phyloP scores from a whole-genome alignment of 2,797 vertebrate genomes.

The Centroberyx gerrardi region DNA sequence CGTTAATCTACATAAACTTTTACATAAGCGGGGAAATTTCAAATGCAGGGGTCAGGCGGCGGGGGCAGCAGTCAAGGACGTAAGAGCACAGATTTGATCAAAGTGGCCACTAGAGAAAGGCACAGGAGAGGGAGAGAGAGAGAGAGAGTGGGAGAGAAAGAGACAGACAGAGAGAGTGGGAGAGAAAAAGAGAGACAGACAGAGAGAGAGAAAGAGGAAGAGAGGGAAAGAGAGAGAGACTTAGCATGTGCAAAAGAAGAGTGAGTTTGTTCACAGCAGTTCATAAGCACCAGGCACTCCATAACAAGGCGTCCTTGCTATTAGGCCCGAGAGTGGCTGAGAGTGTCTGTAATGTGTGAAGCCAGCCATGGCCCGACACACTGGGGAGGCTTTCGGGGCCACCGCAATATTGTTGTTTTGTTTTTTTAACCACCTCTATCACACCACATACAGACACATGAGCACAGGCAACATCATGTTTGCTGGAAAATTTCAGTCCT shows the following conservation, averaged over 20 bases:
- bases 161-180: constrained; percentile 21
- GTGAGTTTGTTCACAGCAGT: constrained; percentile 66
- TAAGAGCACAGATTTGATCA: constrained; percentile 76
- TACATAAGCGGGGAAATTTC: constrained; percentile 76
- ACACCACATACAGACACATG: not conserved
- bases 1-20: constrained; percentile 83
- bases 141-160: not conserved
- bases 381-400: constrained; percentile 11
- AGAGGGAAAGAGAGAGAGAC: constrained; percentile 23
- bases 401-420: not conserved
- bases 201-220: constrained; percentile 21
- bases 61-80: constrained; percentile 78
- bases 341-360: constrained; percentile 52
- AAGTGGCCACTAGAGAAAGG: constrained; percentile 74
- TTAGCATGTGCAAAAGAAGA: constrained; percentile 27
- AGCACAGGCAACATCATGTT: not conserved
- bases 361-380: constrained; percentile 20
- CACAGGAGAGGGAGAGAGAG: not conserved
- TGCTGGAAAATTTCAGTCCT: constrained; percentile 23
- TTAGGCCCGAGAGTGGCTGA: constrained; percentile 56
- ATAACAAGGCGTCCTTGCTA: constrained; percentile 63
- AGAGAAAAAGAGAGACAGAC: constrained; percentile 29
- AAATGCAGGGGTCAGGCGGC: constrained; percentile 73
- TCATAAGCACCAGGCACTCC: constrained; percentile 69
- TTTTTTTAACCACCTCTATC: not conserved